Evolutionary conservation across 2,797 vertebrate species (phyloP), one percentile per base, ranked within the genome.

Genomic region (Mallotus villosus): DNA sequence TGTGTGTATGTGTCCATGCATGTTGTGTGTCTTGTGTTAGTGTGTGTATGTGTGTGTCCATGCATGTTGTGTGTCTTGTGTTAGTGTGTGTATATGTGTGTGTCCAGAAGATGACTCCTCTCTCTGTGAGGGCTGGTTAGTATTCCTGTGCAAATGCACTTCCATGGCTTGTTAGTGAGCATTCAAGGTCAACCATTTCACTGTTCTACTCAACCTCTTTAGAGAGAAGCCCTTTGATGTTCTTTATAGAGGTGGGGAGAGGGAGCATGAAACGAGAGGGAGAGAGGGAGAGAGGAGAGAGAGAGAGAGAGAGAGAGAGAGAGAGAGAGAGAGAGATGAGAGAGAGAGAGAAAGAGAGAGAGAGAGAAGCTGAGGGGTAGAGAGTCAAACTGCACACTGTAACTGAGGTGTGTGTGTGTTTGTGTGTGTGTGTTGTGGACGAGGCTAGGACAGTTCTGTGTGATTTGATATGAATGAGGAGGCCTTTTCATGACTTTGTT

Each of bases 121-220:
- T 49, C 8, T 57, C 3, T 66, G 67, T 68, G 59, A 63, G 53
- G 60, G 11, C 67, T 17, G 29, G 6, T 82, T 80, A 71, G 71
- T 82, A 83, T 83, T 85, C 67, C 41, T 72, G 27, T 46, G 72
- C 32, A 51, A 32, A 61, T 34, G 49, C 32, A 34, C 4, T 81
- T 74, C 82, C 74, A 68, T 74, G 62, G 73, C 80, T 83, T 82
- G 74, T 86, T 81, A 84, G 75, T 67, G 76, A 83, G 74, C 17
- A 5, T 77, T 85, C 83, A 90, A 89, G 87, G 89, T 91, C 86
- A 89, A 70, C 78, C 60, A n/a, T 77, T 70, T 67, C 64, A 82
- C 74, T 80, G 82, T 82, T 80, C 77, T 84, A 78, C 76, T 72
- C 72, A 84, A 83, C 80, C 73, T 85, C 78, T 70, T 74, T 79